Evolutionary conservation across 2,797 vertebrate species (phyloP).

Genomic region (Phoebastria nigripes): DNA sequence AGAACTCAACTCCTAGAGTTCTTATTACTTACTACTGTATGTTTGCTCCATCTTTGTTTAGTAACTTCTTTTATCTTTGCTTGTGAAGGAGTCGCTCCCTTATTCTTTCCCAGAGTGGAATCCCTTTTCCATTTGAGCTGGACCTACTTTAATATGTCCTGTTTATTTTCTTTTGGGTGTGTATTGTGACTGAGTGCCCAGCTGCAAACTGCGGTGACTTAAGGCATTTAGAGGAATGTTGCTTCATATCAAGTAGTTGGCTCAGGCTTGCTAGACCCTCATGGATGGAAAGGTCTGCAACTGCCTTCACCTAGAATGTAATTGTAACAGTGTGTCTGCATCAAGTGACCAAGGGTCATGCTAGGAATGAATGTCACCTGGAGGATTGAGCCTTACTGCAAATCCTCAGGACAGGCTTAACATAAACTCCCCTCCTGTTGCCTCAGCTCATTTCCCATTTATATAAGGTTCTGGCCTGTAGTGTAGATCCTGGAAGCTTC

Average conservation of each 20-base stretch:
- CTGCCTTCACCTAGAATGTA: neutral
- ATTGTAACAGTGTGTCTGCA: neutral
- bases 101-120: neutral
- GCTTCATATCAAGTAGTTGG: neutral
- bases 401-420: constrained; percentile 59
- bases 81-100: neutral
- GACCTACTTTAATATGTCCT: neutral
- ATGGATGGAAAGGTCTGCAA: neutral
- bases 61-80: neutral
- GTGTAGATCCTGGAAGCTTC: neutral
- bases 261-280: neutral
- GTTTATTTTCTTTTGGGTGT: neutral
- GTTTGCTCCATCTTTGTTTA: neutral
- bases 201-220: neutral
- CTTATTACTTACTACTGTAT: neutral
- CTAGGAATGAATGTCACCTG: constrained; percentile 11
- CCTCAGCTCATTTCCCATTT: constrained; percentile 33
- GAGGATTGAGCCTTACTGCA: constrained; percentile 51
- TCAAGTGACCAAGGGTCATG: neutral
- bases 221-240: neutral
- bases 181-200: neutral
- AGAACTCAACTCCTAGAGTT: neutral
- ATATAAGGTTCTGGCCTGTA: constrained; percentile 18
- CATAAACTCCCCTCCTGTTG: constrained; percentile 38
- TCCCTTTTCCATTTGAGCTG: neutral